Evolutionary conservation across 2,113 vertebrate genomes (phyloP), one percentile per base, ranked within the genome.

Genomic region (Dinomys branickii): DNA sequence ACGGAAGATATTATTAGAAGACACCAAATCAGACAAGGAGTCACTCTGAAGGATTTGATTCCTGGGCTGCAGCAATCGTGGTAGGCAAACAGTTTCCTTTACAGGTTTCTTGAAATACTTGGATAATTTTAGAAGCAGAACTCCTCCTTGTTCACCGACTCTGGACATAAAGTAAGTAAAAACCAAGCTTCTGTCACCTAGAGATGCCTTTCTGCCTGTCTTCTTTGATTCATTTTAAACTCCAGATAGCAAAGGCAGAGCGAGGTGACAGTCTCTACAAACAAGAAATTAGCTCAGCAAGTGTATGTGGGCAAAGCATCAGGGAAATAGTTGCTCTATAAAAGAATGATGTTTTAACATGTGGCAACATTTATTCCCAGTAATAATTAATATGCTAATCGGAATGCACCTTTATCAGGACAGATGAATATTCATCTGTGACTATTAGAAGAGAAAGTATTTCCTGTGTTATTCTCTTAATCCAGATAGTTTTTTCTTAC

Each of bases 221-320:
- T 38, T 20, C 17, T 56, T 12, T 20, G 12, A n/a, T 63, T 85
- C 35, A 26, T 78, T 44, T 54, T n/a, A 61, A 88, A 78, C 16
- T 59, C 4, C 54, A 61, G 44, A 22, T 33, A 10, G 67, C 0
- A 0, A 7, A 28, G 20, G 44, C 17, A 44, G 69, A 52, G 24
- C 4, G 0, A 19, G 80, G 12, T 17, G 26, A 26, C 13, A 1
- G 2, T n/a, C 20, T 65, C 63, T 38, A 3, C 0, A 11, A 84
- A 71, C 1, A 11, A 69, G 67, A 38, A 28, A 50, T 20, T 5
- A 59, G n/a, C 77, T 22, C 10, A 85, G 52, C 17, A 2, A 47
- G 59, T 12, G 8, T 1, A 22, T 1, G 1, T 0, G 5, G 47
- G 9, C 1, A 33, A 65, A 41, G 28, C 28, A 16, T 35, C 26